Evolutionary conservation across 2,888 invertebrate species (phyloP), one percentile per base, ranked within the genome.

Genomic region (Argyresthia albistria): DNA sequence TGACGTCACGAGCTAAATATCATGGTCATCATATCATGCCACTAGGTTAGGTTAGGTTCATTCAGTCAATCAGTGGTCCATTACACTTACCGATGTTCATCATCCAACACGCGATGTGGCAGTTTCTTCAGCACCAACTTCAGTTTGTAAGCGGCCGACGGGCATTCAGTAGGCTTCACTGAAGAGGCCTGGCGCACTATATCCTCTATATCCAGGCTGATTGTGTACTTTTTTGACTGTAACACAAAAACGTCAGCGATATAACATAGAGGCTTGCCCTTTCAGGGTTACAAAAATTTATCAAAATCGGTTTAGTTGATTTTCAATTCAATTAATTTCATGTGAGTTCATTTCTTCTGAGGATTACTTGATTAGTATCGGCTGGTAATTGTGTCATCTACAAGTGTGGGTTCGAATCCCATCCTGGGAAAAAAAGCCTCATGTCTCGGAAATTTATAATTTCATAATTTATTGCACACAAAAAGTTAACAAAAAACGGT

Each of bases 81-180:
- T 4, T 50, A 16, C 8, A 10, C 60, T 63, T 55, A 76, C 76
- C 66, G 58, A 0, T 55, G 43, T 4, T 56, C 53, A 16, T 54
- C 64, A 16, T 59, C 51, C 0, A 65, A 49, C 35, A 77, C 61
- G 4, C 57, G 15, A 1, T 68, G 66, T 0, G 77, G 74, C 35
- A 76, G 56, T 54, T 60, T 66, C 4, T 57, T 59, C 39, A 54
- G 55, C 35, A 80, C 42, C 15, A 78, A 57, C 36, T 66, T 61
- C 42, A 84, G 62, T 50, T 92, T 89, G 68, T 94, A 95, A 0
- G 93, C 91, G 0, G 93, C 95, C 0, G 95, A 93, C 8, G 91
- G 80, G 50, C 93, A 92, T 58, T 94, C 94, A 0, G 93, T 91
- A 0, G 97, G 96, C 64, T 92, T 91, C 35, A 93, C 84, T 42